Percentiles rank a stretch among this genome's conserved stretches.
phyloP scores from a whole-genome alignment of 2,888 invertebrate genomes.

The Acholoe squamosa region DNA sequence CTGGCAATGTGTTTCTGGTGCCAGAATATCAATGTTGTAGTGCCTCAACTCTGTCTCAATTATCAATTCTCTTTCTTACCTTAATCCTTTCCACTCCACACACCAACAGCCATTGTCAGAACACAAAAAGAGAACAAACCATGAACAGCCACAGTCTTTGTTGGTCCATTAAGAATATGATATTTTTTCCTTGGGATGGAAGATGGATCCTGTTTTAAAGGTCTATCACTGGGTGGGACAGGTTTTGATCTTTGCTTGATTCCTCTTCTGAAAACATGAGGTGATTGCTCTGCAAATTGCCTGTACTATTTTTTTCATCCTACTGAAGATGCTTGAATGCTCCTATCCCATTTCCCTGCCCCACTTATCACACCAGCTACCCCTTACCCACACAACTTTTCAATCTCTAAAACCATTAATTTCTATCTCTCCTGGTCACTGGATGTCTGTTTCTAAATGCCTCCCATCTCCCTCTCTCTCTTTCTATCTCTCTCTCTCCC shows the following conservation, averaged over 20 bases:
- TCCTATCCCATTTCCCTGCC: neutral
- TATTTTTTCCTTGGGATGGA: neutral
- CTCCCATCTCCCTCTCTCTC: no score
- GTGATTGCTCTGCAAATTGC: constrained; percentile 43
- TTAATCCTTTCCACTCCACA: neutral
- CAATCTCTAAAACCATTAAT: neutral
- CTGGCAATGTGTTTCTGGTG: neutral
- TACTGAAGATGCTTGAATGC: constrained; percentile 18
- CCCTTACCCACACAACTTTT: neutral
- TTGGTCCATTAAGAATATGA: neutral
- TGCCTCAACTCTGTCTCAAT: neutral
- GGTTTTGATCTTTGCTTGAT: constrained; percentile 31
- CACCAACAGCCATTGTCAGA: neutral
- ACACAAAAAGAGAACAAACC: neutral
- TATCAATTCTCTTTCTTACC: neutral
- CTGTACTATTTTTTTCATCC: neutral
- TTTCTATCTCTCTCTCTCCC: no score
- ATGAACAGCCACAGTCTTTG: constrained; percentile 1
- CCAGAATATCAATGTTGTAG: constrained; percentile 4
- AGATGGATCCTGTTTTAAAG: neutral
- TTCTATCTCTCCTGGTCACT: neutral
- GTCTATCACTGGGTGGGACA: constrained; percentile 33
- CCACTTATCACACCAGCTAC: neutral
- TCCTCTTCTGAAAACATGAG: no score
- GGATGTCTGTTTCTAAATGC: no score